phyloP scores from a whole-genome alignment of 1,140 invertebrate genomes.

The Goniozus legneri region DNA sequence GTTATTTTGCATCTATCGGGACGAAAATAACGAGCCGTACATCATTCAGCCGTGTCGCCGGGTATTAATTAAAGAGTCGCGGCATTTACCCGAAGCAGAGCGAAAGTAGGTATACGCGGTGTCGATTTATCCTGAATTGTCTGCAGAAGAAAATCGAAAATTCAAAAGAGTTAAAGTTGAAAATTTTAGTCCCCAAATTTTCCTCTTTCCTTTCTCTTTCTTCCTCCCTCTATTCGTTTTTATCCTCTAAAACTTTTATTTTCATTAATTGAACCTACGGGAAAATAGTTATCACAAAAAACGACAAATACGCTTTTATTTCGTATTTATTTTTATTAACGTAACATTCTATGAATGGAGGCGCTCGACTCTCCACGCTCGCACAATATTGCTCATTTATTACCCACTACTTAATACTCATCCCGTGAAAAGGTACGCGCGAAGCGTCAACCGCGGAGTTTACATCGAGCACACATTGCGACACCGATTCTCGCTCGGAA shows the following conservation, averaged over 20 bases:
- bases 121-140: conserved; percentile 11
- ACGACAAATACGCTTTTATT: conserved; percentile 12
- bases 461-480: too few relatives aligned
- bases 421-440: not conserved
- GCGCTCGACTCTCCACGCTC: conserved; percentile 9
- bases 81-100: not conserved
- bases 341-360: not conserved
- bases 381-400: conserved; percentile 17
- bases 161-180: too few relatives aligned
- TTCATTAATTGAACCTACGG: too few relatives aligned
- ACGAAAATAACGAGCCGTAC: too few relatives aligned
- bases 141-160: too few relatives aligned
- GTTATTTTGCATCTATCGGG: too few relatives aligned
- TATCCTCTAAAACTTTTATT: too few relatives aligned
- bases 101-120: not conserved
- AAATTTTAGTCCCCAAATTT: too few relatives aligned
- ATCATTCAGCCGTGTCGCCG: not conserved
- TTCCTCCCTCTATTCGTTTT: too few relatives aligned
- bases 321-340: not conserved
- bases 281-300: too few relatives aligned
- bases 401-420: not conserved
- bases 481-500: conserved; percentile 13
- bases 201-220: too few relatives aligned
- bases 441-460: conserved; percentile 4
- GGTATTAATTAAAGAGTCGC: not conserved